Base-by-base conservation (phyloP, 2,888 invertebrate genomes). In the Vanessa cardui region DNA sequence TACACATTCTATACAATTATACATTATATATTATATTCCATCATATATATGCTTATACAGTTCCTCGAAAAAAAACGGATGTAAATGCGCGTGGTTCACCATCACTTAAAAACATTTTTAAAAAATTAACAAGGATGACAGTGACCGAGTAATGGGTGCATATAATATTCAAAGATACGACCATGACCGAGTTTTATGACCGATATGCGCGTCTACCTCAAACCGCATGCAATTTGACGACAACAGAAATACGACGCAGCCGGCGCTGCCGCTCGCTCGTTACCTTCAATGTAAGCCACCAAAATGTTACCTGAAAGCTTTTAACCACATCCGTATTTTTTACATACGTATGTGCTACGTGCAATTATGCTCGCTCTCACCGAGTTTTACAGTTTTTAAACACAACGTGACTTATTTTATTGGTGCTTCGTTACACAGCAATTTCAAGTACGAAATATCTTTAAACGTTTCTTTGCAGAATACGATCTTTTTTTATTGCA, bases 111-210 rank as follows among this genome's bases (percentile, higher is more conserved):
- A 9, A 39, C 39, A 39, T 39, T 12, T 58, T 12, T 12, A 58
- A 58, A 58, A 18, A n/a, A n/a, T 33, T 58, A 15, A 12, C 33
- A 58, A 21, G 33, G 49, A 39, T 47, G 0, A 61, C 54, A 70
- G 12, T 62, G 54, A 58, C 52, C 7, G 26, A 62, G 60, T 54
- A 54, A 31, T n/a, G 54, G 20, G 1, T 12, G 7, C 15, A 26
- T 12, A 54, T 26, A 54, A n/a, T 26, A 20, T 33, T 26, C n/a
- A 44, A 52, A 56, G 47, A 26, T 45, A 56, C 52, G 64, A 56
- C 74, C 74, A 56, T 74, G 74, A 70, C 74, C 74, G 72, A 74
- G 47, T 71, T 68, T 58, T 67, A 45, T 62, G 66, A 68, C 69
- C 68, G 65, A 72, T 71, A 64, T 72, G 33, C 50, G 21, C 50